These are phyloP conservation scores for Sceloporus tristichus DNA, from an alignment of 2,113 vertebrate genomes.

Conservation along the genomic window DNA sequence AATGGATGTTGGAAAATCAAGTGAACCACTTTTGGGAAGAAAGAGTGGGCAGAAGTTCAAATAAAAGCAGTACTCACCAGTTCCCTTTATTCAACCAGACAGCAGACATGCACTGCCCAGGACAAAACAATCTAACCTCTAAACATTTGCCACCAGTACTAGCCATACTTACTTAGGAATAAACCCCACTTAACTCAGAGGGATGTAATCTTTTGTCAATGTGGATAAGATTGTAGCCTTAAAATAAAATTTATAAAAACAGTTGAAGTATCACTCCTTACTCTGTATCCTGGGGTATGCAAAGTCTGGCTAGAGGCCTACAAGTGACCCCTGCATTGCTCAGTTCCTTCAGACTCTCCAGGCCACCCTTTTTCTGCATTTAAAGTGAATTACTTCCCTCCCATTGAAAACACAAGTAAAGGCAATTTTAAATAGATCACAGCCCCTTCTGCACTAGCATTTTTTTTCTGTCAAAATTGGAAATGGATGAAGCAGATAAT, in stretches of 20 bases:
- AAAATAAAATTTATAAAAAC: neutral
- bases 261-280: neutral
- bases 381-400: too few species aligned
- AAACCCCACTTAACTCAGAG: neutral
- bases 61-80: neutral
- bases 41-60: neutral
- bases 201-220: neutral
- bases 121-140: neutral
- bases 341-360: too few species aligned
- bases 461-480: too few species aligned
- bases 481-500: neutral
- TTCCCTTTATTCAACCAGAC: neutral
- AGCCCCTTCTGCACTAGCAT: too few species aligned
- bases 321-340: too few species aligned
- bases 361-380: too few species aligned
- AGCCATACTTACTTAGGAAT: neutral
- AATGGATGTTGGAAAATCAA: too few species aligned
- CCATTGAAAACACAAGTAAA: too few species aligned
- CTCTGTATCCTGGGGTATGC: neutral
- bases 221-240: neutral
- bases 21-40: neutral
- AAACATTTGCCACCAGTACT: neutral
- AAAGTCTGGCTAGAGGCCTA: too few species aligned
- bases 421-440: too few species aligned
- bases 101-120: neutral